Evolutionary conservation across 2,888 invertebrate genomes (phyloP), one percentile per base, ranked within the genome.

Genomic region (Nymphalis urticae): DNA sequence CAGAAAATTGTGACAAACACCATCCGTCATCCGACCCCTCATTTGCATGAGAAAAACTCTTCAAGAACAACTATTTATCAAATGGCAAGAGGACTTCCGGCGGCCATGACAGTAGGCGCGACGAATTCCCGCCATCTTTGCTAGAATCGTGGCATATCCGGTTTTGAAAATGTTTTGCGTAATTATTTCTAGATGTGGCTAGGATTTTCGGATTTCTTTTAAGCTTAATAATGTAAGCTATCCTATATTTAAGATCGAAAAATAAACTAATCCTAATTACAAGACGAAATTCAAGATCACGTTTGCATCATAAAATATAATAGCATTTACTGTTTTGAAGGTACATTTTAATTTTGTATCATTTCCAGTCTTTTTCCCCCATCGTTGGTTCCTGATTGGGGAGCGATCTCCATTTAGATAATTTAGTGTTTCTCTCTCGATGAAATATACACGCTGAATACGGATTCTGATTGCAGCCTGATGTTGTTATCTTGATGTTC

Each of bases 61-160:
- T 87, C 85, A 90, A 90, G 92, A 91, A 92, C 92, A 91, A 92
- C 92, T 92, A 92, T 92, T 92, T 92, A 92, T 92, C 92, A 92
- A 92, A 91, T 89, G 85, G 90, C 84, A 79, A 86, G 86, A 80
- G 89, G 81, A 89, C 87, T 90, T 92, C 92, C 92, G 91, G 86
- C 86, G 79, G 87, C 89, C 86, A 85, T 90, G 90, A 88, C 90
- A 88, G 87, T 84, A 88, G 91, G 90, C 92, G 91, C 92, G 90
- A 89, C 89, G 84, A 77, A 81, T 79, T 90, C 91, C 91, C 91
- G 88, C 78, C 86, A 84, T 88, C 90, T 89, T 89, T 62, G 47
- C 48, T 48, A 17, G 32, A 32, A 56, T 32, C n/a, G 32, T 16
- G n/a, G 56, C n/a, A 32, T n/a, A 56, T 56, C 56, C 56, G 56